Evolutionary conservation across 2,888 invertebrate genomes (phyloP).

Genomic region (Trissonchulus sp.): DNA sequence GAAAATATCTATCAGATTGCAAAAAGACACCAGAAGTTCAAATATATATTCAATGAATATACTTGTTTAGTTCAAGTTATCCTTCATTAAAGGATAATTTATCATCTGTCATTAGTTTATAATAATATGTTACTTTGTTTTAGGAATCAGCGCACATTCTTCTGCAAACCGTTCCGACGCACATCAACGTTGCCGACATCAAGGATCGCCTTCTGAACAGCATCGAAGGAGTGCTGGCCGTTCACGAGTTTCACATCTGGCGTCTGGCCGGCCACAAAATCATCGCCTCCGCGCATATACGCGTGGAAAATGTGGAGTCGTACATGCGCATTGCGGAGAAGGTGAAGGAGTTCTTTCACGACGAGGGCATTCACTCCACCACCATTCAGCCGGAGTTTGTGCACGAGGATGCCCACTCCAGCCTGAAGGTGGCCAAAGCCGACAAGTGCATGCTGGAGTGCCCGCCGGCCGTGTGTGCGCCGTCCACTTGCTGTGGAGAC

Average conservation of each 20-base stretch:
- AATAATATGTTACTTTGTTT: too few species aligned
- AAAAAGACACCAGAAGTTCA: too few species aligned
- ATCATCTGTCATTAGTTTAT: too few species aligned
- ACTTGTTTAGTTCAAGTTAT: too few species aligned
- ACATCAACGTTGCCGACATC: constrained; percentile 66
- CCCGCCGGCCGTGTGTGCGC: constrained; percentile 19
- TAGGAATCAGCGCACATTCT: constrained; percentile 89
- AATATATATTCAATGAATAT: too few species aligned
- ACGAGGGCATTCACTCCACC: constrained; percentile 57
- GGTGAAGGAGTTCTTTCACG: constrained; percentile 56
- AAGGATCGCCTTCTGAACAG: constrained; percentile 41
- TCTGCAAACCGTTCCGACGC: constrained; percentile 95
- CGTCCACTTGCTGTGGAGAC: constrained; percentile 7
- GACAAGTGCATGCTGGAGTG: constrained; percentile 23
- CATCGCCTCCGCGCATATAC: constrained; percentile 52
- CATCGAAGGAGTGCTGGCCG: constrained; percentile 55
- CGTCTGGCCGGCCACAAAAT: constrained; percentile 55
- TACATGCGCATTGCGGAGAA: constrained; percentile 54
- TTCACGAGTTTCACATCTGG: constrained; percentile 58
- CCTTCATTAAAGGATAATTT: too few species aligned
- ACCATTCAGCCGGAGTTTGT: constrained; percentile 58
- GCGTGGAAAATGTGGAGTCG: constrained; percentile 52
- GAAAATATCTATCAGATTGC: too few species aligned
- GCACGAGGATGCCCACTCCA: constrained; percentile 35
- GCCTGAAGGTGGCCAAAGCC: neutral